Conservation (phyloP, 1,140 invertebrate genomes). For the Schlechtendalia chinensis region DNA sequence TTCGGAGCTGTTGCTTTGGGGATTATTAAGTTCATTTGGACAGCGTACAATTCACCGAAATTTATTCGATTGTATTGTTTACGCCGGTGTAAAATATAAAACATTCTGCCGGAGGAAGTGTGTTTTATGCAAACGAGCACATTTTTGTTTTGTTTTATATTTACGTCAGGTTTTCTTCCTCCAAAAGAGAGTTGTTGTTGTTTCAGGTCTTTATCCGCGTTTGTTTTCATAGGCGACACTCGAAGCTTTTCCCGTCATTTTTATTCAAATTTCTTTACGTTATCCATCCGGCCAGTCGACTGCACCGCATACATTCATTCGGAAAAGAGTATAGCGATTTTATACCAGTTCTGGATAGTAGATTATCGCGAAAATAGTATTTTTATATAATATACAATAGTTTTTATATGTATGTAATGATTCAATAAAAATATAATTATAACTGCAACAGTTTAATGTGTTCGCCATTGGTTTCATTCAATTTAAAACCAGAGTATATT, state of each 20-base stretch:
- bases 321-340: not conserved
- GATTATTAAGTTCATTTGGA: constrained; percentile 44
- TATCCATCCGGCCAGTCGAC: not conserved
- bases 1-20: constrained; percentile 34
- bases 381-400: not conserved
- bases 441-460: not conserved
- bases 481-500: not conserved
- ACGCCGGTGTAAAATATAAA: constrained; percentile 40
- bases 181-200: constrained; percentile 31
- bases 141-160: constrained; percentile 48
- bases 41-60: constrained; percentile 30
- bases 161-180: constrained; percentile 4
- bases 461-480: not conserved
- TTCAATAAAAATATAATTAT: not conserved
- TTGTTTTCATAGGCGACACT: constrained; percentile 44
- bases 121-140: constrained; percentile 46
- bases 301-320: not conserved
- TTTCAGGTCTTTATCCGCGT: constrained; percentile 44
- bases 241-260: constrained; percentile 6
- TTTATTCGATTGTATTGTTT: constrained; percentile 46
- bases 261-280: constrained; percentile 26
- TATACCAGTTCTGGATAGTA: not conserved
- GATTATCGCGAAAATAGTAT: not conserved
- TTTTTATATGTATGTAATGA: not conserved
- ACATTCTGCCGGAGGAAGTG: constrained; percentile 33